A percentile compares a stretch with the other conserved stretches of the same genome.
phyloP scores from a whole-genome alignment of 2,888 invertebrate genomes.

The Eutolmus rufibarbis region DNA sequence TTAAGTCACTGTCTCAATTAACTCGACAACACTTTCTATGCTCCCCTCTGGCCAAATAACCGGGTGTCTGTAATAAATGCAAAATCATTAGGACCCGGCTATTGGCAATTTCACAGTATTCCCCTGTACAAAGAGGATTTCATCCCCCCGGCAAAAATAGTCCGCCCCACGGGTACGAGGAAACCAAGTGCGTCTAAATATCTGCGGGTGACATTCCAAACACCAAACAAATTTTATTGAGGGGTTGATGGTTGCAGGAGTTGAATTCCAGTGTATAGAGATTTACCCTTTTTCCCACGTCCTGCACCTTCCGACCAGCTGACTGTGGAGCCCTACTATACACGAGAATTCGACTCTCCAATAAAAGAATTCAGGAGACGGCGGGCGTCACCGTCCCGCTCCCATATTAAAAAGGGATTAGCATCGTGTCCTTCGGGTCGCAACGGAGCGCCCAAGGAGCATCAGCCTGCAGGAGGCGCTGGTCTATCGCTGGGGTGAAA shows the following conservation, averaged over 20 bases:
- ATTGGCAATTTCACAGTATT: slow-evolving; percentile 46
- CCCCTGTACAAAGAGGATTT: slow-evolving; percentile 16
- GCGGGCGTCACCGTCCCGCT: not conserved
- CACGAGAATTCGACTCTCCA: slow-evolving; percentile 2
- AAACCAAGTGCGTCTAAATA: slow-evolving; percentile 51
- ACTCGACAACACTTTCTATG: not conserved
- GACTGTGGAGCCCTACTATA: slow-evolving; percentile 3
- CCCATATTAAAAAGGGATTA: slow-evolving; percentile 53
- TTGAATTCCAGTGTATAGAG: not conserved
- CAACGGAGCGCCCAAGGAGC: slow-evolving; percentile 36
- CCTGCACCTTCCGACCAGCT: slow-evolving; percentile 30
- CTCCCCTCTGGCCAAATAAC: not conserved
- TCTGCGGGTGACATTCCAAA: slow-evolving; percentile 63
- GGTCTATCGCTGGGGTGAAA: slow-evolving; percentile 33
- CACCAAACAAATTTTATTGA: slow-evolving; percentile 62
- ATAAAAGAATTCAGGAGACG: slow-evolving; percentile 20
- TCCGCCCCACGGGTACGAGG: slow-evolving; percentile 18
- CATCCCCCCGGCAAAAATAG: slow-evolving; percentile 38
- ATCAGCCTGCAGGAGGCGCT: slow-evolving; percentile 18
- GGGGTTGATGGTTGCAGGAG: slow-evolving; percentile 47
- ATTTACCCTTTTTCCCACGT: slow-evolving; percentile 22
- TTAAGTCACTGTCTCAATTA: slow-evolving; percentile 35
- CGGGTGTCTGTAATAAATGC: slow-evolving; percentile 29
- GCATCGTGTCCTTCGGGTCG: slow-evolving; percentile 49
- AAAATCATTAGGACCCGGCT: slow-evolving; percentile 42